Percentiles rank a stretch among this genome's conserved stretches.
phyloP scores from a whole-genome alignment of 1,140 invertebrate species.

The Arion vulgaris region DNA sequence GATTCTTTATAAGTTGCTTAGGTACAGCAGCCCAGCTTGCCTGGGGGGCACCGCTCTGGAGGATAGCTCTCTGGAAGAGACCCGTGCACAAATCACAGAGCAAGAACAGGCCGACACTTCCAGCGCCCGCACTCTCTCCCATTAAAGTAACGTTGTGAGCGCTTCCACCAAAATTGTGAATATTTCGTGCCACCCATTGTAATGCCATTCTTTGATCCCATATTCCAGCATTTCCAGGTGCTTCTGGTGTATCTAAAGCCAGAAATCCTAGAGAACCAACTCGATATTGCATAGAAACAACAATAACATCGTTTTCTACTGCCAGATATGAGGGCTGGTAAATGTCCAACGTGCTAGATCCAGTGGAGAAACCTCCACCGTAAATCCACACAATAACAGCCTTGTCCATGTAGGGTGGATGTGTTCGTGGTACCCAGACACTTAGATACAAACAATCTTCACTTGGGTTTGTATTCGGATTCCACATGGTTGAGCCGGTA shows the following conservation, averaged over 20 bases:
- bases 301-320: constrained; percentile 84
- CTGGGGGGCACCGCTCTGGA: constrained; percentile 79
- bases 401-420: constrained; percentile 75
- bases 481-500: constrained; percentile 95
- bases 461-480: constrained; percentile 90
- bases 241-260: constrained; percentile 89
- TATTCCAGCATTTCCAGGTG: constrained; percentile 94
- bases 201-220: constrained; percentile 94
- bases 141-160: constrained; percentile 95
- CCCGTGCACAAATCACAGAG: constrained; percentile 88
- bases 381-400: constrained; percentile 98
- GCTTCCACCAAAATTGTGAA: constrained; percentile 93
- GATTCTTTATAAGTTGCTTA: constrained; percentile 75
- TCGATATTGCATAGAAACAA: constrained; percentile 96
- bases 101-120: constrained; percentile 92
- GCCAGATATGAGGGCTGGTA: constrained; percentile 92
- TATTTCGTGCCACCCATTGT: constrained; percentile 88
- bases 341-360: constrained; percentile 92
- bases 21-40: constrained; percentile 94
- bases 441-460: constrained; percentile 99
- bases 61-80: constrained; percentile 85
- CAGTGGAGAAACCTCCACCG: constrained; percentile 96
- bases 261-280: constrained; percentile 92
- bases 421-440: constrained; percentile 82
- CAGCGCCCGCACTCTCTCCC: constrained; percentile 96